Conservation (phyloP, 2,797 vertebrate genomes). For the Sebastes glaucus region DNA sequence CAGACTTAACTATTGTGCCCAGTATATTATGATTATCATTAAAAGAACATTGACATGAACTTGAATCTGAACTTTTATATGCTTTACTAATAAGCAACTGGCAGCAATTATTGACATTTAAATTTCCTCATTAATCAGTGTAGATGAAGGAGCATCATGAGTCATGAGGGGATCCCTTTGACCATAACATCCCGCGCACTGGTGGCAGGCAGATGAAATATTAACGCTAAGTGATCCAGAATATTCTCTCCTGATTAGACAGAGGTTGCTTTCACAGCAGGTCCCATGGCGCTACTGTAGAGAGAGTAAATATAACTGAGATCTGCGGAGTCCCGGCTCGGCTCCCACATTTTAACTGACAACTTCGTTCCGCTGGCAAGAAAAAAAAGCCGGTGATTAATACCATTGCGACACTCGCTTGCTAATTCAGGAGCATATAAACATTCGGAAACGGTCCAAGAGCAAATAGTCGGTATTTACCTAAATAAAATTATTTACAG, state of each 20-base stretch:
- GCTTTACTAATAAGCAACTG: conserved; percentile 27
- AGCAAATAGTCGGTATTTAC: conserved; percentile 59
- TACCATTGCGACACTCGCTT: conserved; percentile 43
- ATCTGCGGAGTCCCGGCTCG: conserved; percentile 29
- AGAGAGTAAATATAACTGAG: conserved; percentile 54
- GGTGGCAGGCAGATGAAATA: conserved; percentile 44
- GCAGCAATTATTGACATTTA: conserved; percentile 40
- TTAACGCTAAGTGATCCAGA: conserved; percentile 54
- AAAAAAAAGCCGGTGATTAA: conserved; percentile 62
- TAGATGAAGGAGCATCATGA: conserved; percentile 31
- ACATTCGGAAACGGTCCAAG: conserved; percentile 46
- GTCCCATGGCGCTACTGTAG: conserved; percentile 44
- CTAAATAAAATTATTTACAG: conserved; percentile 54
- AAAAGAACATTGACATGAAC: conserved; percentile 33
- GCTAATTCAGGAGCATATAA: conserved; percentile 59
- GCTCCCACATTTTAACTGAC: conserved; percentile 54
- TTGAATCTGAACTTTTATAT: conserved; percentile 24
- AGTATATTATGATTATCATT: conserved; percentile 9
- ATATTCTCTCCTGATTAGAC: conserved; percentile 67
- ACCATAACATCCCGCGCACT: conserved; percentile 48
- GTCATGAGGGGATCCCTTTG: conserved; percentile 50
- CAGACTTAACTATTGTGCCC: background rate
- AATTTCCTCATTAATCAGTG: conserved; percentile 45
- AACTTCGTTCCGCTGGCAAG: conserved; percentile 64
- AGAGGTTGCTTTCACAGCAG: conserved; percentile 70